These are phyloP conservation scores for Albula glossodonta DNA, from an alignment of 2,113 vertebrate species.

Conservation along the genomic window DNA sequence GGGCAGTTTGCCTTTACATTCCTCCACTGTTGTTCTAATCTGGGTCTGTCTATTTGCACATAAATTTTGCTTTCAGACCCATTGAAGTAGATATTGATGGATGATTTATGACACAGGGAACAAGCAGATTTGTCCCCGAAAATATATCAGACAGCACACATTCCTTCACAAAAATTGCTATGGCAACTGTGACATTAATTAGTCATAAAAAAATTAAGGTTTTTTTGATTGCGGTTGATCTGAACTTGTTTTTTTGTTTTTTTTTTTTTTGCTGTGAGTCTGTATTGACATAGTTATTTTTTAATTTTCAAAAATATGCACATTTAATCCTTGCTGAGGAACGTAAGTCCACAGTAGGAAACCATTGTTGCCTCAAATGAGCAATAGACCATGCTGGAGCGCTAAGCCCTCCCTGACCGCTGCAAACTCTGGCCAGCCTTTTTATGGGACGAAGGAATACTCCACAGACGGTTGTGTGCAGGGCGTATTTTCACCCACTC, in stretches of 20 bases:
- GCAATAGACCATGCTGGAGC: neutral
- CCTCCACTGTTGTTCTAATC: no score
- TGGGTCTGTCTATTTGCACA: no score
- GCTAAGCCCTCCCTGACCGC: neutral
- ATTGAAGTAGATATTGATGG: no score
- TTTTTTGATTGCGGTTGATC: neutral
- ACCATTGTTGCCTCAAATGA: neutral
- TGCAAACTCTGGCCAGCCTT: conserved; percentile 13
- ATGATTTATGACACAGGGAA: no score
- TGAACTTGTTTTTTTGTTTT: neutral
- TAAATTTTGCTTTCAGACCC: no score
- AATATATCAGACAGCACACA: no score
- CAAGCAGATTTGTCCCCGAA: no score
- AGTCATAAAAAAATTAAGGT: neutral
- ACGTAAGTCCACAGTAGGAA: neutral
- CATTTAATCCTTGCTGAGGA: no score
- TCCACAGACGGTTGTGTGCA: conserved; percentile 65
- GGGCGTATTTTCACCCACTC: conserved; percentile 66
- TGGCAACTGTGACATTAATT: no score
- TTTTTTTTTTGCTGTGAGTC: neutral
- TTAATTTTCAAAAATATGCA: neutral
- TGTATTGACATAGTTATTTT: neutral
- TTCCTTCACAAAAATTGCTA: no score
- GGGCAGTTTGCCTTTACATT: no score
- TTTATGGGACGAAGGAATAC: conserved; percentile 53